Base-by-base conservation (phyloP, 2,113 vertebrate genomes). In the Chitala chitala region DNA sequence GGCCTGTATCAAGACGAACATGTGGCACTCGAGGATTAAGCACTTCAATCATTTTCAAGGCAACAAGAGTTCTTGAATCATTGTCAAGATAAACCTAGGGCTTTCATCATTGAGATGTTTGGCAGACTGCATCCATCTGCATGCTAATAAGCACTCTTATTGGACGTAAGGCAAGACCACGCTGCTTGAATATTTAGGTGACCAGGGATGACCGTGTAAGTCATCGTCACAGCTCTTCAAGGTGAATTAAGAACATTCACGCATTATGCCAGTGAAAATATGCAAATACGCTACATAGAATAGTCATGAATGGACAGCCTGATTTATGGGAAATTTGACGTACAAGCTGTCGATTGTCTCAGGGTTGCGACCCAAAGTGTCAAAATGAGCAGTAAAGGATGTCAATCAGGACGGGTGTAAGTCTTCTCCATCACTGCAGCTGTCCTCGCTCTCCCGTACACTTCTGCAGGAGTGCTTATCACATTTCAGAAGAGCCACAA, bases 31-130 rank as follows among this genome's bases (percentile, higher is more conserved):
- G 33, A 53, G 68, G 68, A 69, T 69, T 69, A 51, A 36, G 26
- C 68, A 69, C 68, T 51, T 69, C 46, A 69, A 53, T 69, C 68
- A 69, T 36, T 51, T 51, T 69, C 68, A 42, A 33, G 68, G 68
- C 44, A 31, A 69, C 68, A 53, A 51, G 68, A 51, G 48, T 51
- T 69, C 38, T 69, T 50, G 68, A 69, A 51, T 69, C 68, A 36
- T 50, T 69, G 68, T 69, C 48, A 69, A 51, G 48, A 69, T 69
- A 69, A 69, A 69, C 31, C 68, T 48, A 33, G 3, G 29, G 15
- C 46, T 69, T 69, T 53, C 48, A 69, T 53, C 44, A 33, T 42
- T 51, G 68, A 69, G 48, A 69, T 69, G 68, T 69, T 50, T 53
- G 46, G 12, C 48, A 53, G 24, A 36, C 15, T 7, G 6, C 48